phyloP scores from a whole-genome alignment of 2,113 vertebrate species.

The Agelaius phoeniceus region DNA sequence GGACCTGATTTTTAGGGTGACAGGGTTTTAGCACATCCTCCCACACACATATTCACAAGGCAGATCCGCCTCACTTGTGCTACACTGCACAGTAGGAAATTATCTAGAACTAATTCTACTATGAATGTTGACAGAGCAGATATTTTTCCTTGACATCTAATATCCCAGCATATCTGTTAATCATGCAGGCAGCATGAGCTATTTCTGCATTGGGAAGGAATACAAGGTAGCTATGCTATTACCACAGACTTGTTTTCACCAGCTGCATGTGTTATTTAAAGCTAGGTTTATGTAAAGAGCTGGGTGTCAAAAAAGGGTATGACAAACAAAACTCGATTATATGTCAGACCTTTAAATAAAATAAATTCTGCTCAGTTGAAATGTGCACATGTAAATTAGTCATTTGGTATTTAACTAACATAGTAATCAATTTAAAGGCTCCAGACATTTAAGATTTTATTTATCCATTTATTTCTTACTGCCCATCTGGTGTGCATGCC shows the following conservation, averaged over 20 bases:
- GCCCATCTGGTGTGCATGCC: conserved; percentile 16
- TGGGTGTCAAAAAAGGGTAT: not conserved
- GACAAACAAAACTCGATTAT: conserved; percentile 14
- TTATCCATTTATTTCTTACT: conserved; percentile 45
- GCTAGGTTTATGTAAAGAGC: not conserved
- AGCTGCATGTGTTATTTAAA: conserved; percentile 22
- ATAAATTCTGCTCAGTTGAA: not conserved
- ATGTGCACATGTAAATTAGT: conserved; percentile 22
- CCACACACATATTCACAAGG: not conserved
- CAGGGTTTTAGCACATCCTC: not conserved
- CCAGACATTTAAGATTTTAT: conserved; percentile 50
- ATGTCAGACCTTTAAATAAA: conserved; percentile 50
- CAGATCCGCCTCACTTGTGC: not conserved
- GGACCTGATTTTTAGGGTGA: not conserved
- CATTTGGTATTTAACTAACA: conserved; percentile 40
- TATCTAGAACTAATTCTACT: not conserved
- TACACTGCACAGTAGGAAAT: not conserved
- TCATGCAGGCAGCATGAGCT: not conserved
- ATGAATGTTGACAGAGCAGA: not conserved
- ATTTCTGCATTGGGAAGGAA: conserved; percentile 6
- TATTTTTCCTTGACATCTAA: not conserved
- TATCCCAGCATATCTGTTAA: not conserved
- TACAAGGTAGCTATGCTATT: not conserved
- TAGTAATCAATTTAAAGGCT: conserved; percentile 33
- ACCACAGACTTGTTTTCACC: not conserved